Conservation (phyloP, 2,797 vertebrate species). For the Sus cebifrons region DNA sequence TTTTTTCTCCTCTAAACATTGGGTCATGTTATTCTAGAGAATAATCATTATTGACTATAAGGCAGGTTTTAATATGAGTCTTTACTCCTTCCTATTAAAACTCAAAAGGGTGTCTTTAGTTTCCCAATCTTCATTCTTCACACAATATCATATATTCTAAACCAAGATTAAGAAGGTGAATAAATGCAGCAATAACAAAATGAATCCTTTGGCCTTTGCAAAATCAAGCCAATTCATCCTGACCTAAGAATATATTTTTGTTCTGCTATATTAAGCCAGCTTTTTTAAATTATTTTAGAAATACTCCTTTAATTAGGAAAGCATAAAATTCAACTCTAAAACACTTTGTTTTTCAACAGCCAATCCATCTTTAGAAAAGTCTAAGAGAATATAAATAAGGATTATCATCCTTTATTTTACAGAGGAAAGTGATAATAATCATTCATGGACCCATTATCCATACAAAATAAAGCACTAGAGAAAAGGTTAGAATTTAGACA, state of each 20-base stretch:
- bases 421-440: conserved; percentile 60
- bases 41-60: conserved; percentile 26
- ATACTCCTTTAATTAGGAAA: conserved; percentile 51
- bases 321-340: conserved; percentile 25
- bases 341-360: conserved; percentile 22
- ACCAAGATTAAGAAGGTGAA: conserved; percentile 37
- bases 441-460: not conserved
- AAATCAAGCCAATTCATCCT: conserved; percentile 23
- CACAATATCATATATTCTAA: not conserved
- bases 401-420: conserved; percentile 31
- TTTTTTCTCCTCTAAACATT: not conserved
- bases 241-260: not conserved
- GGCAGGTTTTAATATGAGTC: not conserved
- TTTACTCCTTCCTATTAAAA: conserved; percentile 60
- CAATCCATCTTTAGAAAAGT: conserved; percentile 53
- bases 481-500: conserved; percentile 32
- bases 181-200: not conserved
- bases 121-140: not conserved
- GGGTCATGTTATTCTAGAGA: conserved; percentile 27
- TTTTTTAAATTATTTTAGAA: conserved; percentile 57
- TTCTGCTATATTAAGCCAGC: not conserved
- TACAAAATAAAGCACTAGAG: conserved; percentile 47
- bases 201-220: not conserved
- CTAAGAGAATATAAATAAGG: conserved; percentile 19
- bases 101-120: not conserved